These are phyloP conservation scores for Argyrosomus regius DNA, from an alignment of 2,797 vertebrate species.

Conservation along the genomic window DNA sequence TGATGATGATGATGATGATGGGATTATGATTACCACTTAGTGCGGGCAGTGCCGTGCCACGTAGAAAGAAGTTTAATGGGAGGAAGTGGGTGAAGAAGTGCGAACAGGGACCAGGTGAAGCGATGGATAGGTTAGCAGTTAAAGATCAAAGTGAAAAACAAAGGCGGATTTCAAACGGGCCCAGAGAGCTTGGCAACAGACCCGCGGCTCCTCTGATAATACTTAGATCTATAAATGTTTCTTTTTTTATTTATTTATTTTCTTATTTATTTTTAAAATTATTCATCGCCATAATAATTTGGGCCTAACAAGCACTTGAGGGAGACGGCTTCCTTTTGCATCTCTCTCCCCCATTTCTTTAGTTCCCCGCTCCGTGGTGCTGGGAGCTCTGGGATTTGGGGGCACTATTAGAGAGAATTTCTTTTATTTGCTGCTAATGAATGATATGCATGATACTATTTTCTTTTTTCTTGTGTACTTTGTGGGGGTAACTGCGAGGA, in stretches of 20 bases:
- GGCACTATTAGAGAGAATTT: conserved; percentile 89
- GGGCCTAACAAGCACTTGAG: conserved; percentile 96
- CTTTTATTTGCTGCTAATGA: conserved; percentile 92
- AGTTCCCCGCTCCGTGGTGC: conserved; percentile 85
- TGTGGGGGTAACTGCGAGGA: conserved; percentile 78
- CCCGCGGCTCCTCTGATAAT: conserved; percentile 83
- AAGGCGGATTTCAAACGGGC: conserved; percentile 83
- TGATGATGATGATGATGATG: conserved; percentile 60
- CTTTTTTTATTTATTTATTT: conserved; percentile 87
- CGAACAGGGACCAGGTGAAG: conserved; percentile 80
- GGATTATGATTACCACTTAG: conserved; percentile 75
- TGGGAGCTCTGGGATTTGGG: conserved; percentile 89
- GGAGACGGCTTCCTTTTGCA: conserved; percentile 89
- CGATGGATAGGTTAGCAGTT: conserved; percentile 84
- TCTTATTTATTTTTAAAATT: conserved; percentile 89
- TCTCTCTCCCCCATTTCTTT: conserved; percentile 78
- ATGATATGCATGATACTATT: conserved; percentile 86
- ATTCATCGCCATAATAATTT: conserved; percentile 91
- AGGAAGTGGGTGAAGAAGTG: conserved; percentile 71
- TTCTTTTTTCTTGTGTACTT: conserved; percentile 83
- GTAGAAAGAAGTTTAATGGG: conserved; percentile 67
- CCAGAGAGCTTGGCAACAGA: conserved; percentile 83
- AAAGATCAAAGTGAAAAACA: conserved; percentile 88
- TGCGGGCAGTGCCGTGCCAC: conserved; percentile 64
- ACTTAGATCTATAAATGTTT: conserved; percentile 89